Conservation (phyloP, 2,888 invertebrate species). For the Pristionchus maxplancki region DNA sequence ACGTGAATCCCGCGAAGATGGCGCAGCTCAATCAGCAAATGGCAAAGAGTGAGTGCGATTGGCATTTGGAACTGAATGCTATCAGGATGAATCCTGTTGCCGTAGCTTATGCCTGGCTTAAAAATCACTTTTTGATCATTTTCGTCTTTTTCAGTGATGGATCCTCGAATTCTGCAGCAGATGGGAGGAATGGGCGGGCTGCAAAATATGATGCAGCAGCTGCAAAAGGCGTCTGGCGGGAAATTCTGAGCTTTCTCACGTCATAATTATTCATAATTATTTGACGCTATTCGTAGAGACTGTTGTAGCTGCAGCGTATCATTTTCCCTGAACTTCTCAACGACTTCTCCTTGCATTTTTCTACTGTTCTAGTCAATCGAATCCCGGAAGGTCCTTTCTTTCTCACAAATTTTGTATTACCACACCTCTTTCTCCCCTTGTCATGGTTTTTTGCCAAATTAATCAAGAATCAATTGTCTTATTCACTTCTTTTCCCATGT, state of each 20-base stretch:
- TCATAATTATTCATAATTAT: background rate
- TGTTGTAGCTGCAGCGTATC: conserved; percentile 11
- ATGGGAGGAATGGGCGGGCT: conserved; percentile 87
- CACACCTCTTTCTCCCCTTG: background rate
- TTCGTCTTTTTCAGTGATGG: conserved; percentile 85
- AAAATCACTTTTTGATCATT: too few relatives aligned
- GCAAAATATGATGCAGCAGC: conserved; percentile 94
- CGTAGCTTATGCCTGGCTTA: too few relatives aligned
- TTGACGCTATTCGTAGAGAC: background rate
- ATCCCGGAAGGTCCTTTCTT: background rate
- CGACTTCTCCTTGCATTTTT: background rate
- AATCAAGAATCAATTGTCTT: background rate
- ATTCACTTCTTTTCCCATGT: background rate
- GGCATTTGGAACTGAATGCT: background rate
- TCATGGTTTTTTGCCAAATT: background rate
- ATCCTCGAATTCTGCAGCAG: conserved; percentile 96
- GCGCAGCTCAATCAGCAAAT: conserved; percentile 98
- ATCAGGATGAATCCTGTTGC: too few relatives aligned
- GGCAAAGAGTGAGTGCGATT: conserved; percentile 85
- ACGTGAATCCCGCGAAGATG: conserved; percentile 98
- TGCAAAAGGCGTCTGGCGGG: conserved; percentile 82
- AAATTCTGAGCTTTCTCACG: conserved; percentile 51
- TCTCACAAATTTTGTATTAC: background rate
- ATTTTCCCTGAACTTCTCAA: background rate
- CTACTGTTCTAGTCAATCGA: background rate